Conservation (phyloP, 1,140 invertebrate species). For the Bombus confusus region DNA sequence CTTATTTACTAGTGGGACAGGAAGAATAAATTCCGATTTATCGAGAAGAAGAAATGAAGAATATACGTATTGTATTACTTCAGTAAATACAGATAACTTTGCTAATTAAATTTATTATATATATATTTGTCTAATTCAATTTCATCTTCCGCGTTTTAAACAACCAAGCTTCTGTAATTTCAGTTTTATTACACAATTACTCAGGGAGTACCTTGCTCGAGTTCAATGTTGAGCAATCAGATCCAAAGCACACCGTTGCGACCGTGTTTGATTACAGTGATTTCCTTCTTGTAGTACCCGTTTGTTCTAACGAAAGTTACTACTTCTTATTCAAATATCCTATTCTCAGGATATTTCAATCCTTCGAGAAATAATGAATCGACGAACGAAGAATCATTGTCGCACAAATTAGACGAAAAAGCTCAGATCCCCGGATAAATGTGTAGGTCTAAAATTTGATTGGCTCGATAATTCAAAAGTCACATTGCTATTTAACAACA, state of each 20-base stretch:
- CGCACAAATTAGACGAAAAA: no score
- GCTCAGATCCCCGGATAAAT: no score
- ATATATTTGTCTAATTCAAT: background rate
- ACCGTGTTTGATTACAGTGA: background rate
- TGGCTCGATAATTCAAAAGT: no score
- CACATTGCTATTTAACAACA: no score
- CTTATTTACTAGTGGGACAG: no score
- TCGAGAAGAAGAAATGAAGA: no score
- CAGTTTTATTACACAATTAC: background rate
- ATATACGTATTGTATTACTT: no score
- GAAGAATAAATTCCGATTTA: no score
- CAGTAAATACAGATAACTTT: no score
- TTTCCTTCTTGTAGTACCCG: background rate
- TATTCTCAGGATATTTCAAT: background rate
- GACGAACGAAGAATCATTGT: background rate
- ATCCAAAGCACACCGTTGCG: background rate
- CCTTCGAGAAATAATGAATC: background rate
- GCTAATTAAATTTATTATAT: no score
- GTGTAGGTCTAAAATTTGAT: no score
- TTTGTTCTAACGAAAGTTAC: background rate
- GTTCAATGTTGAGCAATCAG: slow-evolving; percentile 5
- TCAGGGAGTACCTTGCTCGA: no score
- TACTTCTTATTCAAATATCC: background rate
- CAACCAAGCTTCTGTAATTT: background rate
- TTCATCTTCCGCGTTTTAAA: background rate